Conservation (phyloP, 2,113 vertebrate genomes). For the Ranitomeya imitator region DNA sequence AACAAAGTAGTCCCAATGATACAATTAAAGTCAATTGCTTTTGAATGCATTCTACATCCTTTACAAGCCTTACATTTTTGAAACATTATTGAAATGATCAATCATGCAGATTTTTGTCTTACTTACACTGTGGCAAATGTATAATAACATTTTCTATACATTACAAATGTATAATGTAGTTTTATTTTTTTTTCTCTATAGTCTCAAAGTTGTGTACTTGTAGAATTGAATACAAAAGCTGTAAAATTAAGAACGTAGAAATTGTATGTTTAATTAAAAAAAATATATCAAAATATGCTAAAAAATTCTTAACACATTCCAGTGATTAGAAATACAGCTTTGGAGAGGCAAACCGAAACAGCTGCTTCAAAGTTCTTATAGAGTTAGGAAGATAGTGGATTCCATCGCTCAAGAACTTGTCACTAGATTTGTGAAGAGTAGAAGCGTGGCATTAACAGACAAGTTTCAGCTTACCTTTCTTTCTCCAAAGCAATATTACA, state of each 20-base stretch:
- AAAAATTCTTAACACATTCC: background rate
- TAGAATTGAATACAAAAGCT: background rate
- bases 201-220: background rate
- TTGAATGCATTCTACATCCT: conserved; percentile 62
- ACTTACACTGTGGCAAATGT: conserved; percentile 56
- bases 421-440: no score
- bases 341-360: background rate
- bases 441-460: no score
- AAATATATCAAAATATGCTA: background rate
- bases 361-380: background rate
- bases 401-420: background rate
- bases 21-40: conserved; percentile 64
- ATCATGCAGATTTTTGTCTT: conserved; percentile 64
- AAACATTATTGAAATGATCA: conserved; percentile 64
- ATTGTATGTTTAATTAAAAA: background rate
- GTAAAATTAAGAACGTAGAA: background rate
- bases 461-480: no score
- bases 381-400: background rate
- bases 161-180: background rate
- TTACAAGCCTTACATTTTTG: conserved; percentile 62
- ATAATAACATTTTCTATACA: conserved; percentile 57
- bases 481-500: no score
- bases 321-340: background rate
- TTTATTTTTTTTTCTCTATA: background rate
- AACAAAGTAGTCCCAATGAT: conserved; percentile 63